Conservation (phyloP, 53 echinoderm and acorn worm genomes). For the Antedon mediterranea region DNA sequence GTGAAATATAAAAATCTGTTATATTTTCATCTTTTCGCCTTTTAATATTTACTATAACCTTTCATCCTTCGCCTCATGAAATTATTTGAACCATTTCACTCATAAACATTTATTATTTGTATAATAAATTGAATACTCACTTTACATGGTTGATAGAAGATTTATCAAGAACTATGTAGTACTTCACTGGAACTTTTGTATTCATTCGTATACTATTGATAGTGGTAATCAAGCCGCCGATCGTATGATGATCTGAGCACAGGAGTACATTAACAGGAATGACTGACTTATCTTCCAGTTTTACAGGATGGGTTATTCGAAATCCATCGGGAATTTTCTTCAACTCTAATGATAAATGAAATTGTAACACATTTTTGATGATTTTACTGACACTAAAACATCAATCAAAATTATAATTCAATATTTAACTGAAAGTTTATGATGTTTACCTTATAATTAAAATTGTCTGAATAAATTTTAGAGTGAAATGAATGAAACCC, state of each 20-base stretch:
- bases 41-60: too few relatives aligned
- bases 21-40: too few relatives aligned
- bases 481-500: too few relatives aligned
- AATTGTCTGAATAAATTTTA: too few relatives aligned
- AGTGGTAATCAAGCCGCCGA: conserved; percentile 70
- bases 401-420: too few relatives aligned
- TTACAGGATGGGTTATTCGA: neutral
- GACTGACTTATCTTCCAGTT: neutral
- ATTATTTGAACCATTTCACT: too few relatives aligned
- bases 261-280: conserved; percentile 56
- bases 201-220: conserved; percentile 68
- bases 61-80: too few relatives aligned
- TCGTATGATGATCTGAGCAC: conserved; percentile 54
- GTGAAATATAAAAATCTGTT: too few relatives aligned
- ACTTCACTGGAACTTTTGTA: conserved; percentile 52
- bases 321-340: neutral
- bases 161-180: conserved; percentile 63
- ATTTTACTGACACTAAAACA: neutral
- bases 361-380: neutral
- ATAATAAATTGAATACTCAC: conserved; percentile 14
- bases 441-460: too few relatives aligned
- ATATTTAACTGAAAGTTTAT: too few relatives aligned
- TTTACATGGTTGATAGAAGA: conserved; percentile 46
- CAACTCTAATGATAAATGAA: neutral
- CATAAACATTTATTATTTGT: too few relatives aligned